phyloP scores from a whole-genome alignment of 2,888 invertebrate species.

The Plemyria rubiginata region DNA sequence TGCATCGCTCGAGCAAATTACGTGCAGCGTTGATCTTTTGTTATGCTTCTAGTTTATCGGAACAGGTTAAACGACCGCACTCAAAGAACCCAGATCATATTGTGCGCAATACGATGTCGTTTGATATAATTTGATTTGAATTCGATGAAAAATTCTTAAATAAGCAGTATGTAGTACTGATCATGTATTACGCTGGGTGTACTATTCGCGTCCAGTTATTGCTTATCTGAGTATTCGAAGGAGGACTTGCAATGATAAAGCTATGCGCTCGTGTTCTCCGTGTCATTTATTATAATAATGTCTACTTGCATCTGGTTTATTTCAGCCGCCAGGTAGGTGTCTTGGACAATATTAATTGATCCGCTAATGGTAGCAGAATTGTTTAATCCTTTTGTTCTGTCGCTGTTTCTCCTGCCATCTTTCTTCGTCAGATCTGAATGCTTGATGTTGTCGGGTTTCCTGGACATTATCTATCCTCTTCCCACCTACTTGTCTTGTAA shows the following conservation, averaged over 20 bases:
- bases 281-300: constrained; percentile 77
- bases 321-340: constrained; percentile 69
- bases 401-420: constrained; percentile 35
- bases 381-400: constrained; percentile 51
- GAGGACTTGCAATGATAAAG: constrained; percentile 55
- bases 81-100: constrained; percentile 6
- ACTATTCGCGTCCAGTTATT: not conserved
- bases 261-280: constrained; percentile 51
- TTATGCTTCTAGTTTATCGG: constrained; percentile 30
- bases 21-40: constrained; percentile 30
- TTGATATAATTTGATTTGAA: constrained; percentile 12
- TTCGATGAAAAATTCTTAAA: constrained; percentile 27
- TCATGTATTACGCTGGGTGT: not conserved
- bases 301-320: constrained; percentile 61
- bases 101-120: constrained; percentile 5
- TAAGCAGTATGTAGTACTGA: not conserved
- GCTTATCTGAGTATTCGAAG: constrained; percentile 14
- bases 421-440: constrained; percentile 38
- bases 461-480: constrained; percentile 20
- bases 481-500: constrained; percentile 4
- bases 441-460: constrained; percentile 27
- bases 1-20: constrained; percentile 44
- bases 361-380: constrained; percentile 58
- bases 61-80: constrained; percentile 30
- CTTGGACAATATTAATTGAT: constrained; percentile 69